phyloP scores from a whole-genome alignment of 2,888 invertebrate genomes.

The Panzeria rudis region DNA sequence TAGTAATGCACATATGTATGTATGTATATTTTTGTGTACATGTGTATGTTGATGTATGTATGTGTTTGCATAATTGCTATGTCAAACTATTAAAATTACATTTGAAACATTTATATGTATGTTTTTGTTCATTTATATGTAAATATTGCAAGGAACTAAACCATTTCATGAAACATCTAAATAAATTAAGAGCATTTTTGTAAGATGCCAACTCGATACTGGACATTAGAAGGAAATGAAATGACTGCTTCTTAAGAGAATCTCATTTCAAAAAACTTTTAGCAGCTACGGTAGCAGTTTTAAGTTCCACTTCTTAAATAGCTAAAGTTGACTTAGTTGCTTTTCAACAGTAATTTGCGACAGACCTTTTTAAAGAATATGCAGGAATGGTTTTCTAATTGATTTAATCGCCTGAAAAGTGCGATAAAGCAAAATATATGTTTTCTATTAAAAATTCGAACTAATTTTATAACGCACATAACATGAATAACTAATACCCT shows the following conservation, averaged over 20 bases:
- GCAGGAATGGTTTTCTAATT: no score
- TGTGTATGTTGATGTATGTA: not conserved
- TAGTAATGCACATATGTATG: not conserved
- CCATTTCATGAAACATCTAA: conserved; percentile 28
- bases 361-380: not conserved
- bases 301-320: no score
- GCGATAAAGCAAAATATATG: no score
- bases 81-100: conserved; percentile 54
- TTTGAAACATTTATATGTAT: conserved; percentile 30
- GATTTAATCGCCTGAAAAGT: no score
- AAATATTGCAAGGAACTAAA: conserved; percentile 34
- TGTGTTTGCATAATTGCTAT: conserved; percentile 31
- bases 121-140: conserved; percentile 38
- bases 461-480: no score
- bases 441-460: no score
- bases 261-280: no score
- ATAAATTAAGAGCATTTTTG: conserved; percentile 3
- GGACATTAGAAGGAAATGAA: not conserved
- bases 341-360: no score
- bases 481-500: no score
- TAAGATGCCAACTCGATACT: not conserved
- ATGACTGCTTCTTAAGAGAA: not conserved
- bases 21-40: not conserved
- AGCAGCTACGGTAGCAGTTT: no score
- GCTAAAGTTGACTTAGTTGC: no score